Evolutionary conservation across 2,888 invertebrate species (phyloP).

Genomic region (Syritta pipiens): DNA sequence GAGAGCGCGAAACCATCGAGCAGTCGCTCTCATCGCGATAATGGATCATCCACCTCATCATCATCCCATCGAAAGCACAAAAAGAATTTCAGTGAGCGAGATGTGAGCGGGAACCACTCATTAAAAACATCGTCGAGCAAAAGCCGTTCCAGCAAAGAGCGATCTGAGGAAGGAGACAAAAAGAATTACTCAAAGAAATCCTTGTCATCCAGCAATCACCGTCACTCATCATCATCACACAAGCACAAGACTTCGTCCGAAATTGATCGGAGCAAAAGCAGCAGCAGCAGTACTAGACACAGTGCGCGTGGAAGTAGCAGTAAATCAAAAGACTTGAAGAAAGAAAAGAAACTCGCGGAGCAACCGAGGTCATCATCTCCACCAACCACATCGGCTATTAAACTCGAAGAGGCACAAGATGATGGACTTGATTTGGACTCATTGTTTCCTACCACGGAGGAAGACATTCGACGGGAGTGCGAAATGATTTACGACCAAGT

Average conservation of each 20-base stretch:
- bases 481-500: slow-evolving; percentile 92
- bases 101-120: slow-evolving; percentile 4
- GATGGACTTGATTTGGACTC: slow-evolving; percentile 77
- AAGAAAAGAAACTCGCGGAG: neutral
- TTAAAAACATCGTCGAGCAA: slow-evolving; percentile 22
- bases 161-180: neutral
- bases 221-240: slow-evolving; percentile 59
- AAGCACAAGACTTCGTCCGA: slow-evolving; percentile 63
- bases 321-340: slow-evolving; percentile 24
- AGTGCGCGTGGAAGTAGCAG: neutral
- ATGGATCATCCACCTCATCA: slow-evolving; percentile 12
- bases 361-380: slow-evolving; percentile 31
- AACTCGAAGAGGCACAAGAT: slow-evolving; percentile 76
- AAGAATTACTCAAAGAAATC: slow-evolving; percentile 41
- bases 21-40: slow-evolving; percentile 31
- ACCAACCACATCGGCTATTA: slow-evolving; percentile 72
- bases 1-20: neutral
- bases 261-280: slow-evolving; percentile 47
- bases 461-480: slow-evolving; percentile 89
- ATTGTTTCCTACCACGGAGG: slow-evolving; percentile 80
- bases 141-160: slow-evolving; percentile 39
- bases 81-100: slow-evolving; percentile 43
- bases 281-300: slow-evolving; percentile 27
- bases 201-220: slow-evolving; percentile 31
- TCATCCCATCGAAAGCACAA: slow-evolving; percentile 53